These are phyloP conservation scores for Notolabrus celidotus DNA, from an alignment of 2,797 vertebrate species.

Conservation along the genomic window DNA sequence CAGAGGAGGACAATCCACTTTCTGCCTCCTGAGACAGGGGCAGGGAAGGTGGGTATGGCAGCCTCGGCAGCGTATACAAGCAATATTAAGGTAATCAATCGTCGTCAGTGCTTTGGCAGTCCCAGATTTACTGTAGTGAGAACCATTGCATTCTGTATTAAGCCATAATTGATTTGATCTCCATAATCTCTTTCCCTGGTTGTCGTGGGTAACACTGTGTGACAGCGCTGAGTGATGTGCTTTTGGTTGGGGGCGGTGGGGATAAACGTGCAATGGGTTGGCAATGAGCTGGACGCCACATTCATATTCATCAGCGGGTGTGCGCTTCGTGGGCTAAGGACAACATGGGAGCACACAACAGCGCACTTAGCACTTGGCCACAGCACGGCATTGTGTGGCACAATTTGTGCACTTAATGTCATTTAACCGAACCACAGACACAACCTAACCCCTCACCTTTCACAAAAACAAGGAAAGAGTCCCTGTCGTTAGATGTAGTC, in stretches of 20 bases:
- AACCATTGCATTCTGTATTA: conserved; percentile 84
- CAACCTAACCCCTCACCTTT: too few relatives aligned
- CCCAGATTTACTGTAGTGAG: conserved; percentile 82
- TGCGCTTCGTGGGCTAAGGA: conserved; percentile 55
- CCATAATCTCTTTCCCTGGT: conserved; percentile 86
- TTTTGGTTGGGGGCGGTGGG: conserved; percentile 69
- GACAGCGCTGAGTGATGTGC: conserved; percentile 86
- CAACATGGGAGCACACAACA: conserved; percentile 51
- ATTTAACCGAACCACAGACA: conserved; percentile 6
- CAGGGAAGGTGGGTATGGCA: conserved; percentile 49
- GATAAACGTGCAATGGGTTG: conserved; percentile 70
- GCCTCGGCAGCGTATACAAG: conserved; percentile 72
- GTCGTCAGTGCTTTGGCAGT: conserved; percentile 82
- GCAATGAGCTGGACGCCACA: conserved; percentile 70
- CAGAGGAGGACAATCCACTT: conserved; percentile 72
- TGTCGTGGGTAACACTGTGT: conserved; percentile 85
- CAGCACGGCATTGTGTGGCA: too few relatives aligned
- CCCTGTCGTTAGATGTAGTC: background rate
- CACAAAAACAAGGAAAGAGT: background rate
- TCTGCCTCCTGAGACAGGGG: conserved; percentile 68
- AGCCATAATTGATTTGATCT: conserved; percentile 89
- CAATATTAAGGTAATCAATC: conserved; percentile 86
- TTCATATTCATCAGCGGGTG: conserved; percentile 77
- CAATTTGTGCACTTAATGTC: conserved; percentile 33
- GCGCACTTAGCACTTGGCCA: conserved; percentile 22